Evolutionary conservation across 2,113 vertebrate genomes (phyloP).

Genomic region (Xenopus tropicalis): DNA sequence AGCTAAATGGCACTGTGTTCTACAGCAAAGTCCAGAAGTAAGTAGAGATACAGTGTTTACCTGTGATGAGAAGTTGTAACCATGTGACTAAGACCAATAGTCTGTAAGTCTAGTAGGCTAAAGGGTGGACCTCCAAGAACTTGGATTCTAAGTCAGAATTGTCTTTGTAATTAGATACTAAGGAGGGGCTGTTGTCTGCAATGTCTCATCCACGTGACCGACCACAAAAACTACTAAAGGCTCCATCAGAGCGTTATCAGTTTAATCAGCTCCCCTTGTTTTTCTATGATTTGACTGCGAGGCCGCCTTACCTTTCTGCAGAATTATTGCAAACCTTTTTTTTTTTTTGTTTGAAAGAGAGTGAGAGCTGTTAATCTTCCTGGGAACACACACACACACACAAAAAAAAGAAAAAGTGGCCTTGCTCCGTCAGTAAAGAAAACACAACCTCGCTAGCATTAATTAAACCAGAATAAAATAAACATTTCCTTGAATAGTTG

Average conservation of each 20-base stretch:
- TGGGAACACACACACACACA: neutral
- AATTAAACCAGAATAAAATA: constrained; percentile 50
- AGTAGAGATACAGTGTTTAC: too few species aligned
- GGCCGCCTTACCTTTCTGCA: constrained; percentile 16
- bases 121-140: neutral
- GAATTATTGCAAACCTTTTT: constrained; percentile 44
- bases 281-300: constrained; percentile 16
- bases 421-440: constrained; percentile 48
- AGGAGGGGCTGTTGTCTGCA: constrained; percentile 52
- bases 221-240: too few species aligned
- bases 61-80: too few species aligned
- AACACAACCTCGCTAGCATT: constrained; percentile 48
- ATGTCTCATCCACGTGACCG: constrained; percentile 20
- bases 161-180: constrained; percentile 50
- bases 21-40: too few species aligned
- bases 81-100: neutral
- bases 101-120: neutral
- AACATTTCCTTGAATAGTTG: constrained; percentile 50
- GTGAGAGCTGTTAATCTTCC: constrained; percentile 41
- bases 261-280: constrained; percentile 46
- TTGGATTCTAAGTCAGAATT: neutral
- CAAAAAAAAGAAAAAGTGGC: constrained; percentile 37
- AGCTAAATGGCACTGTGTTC: too few species aligned
- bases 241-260: neutral
- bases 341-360: neutral